A percentile compares a stretch with the other conserved stretches of the same genome.
These are phyloP conservation scores for Delia radicum DNA, from an alignment of 1,140 invertebrate species.

Conservation along the genomic window DNA sequence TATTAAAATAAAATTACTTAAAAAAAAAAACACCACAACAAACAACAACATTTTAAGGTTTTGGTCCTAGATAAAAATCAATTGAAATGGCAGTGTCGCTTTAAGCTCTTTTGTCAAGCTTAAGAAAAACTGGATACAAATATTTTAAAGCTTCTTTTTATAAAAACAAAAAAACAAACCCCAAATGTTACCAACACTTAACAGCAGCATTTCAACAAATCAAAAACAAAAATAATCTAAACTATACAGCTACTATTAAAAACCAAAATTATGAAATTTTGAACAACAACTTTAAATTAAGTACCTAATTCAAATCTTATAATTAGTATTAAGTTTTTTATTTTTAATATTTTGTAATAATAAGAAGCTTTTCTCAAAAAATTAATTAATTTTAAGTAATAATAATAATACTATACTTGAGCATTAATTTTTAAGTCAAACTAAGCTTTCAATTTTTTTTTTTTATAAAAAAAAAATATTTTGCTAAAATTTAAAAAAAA, in stretches of 20 bases:
- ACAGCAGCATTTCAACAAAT: slow-evolving; percentile 12
- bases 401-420: too few relatives aligned
- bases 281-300: not conserved
- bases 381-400: too few relatives aligned
- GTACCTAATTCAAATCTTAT: not conserved
- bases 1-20: not conserved
- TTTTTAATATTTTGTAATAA: too few relatives aligned
- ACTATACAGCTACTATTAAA: not conserved
- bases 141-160: not conserved
- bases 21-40: not conserved
- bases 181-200: not conserved
- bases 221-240: not conserved
- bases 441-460: too few relatives aligned
- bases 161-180: not conserved
- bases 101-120: not conserved
- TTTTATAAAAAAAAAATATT: too few relatives aligned
- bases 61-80: not conserved
- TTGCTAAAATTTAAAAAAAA: too few relatives aligned
- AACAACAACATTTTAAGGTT: not conserved
- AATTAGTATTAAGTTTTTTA: not conserved
- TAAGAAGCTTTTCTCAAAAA: too few relatives aligned
- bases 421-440: too few relatives aligned
- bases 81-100: slow-evolving; percentile 1
- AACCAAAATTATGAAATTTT: not conserved
- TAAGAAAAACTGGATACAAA: not conserved